Evolutionary conservation across 2,797 vertebrate genomes (phyloP).

Genomic region (Chrosomus eos): DNA sequence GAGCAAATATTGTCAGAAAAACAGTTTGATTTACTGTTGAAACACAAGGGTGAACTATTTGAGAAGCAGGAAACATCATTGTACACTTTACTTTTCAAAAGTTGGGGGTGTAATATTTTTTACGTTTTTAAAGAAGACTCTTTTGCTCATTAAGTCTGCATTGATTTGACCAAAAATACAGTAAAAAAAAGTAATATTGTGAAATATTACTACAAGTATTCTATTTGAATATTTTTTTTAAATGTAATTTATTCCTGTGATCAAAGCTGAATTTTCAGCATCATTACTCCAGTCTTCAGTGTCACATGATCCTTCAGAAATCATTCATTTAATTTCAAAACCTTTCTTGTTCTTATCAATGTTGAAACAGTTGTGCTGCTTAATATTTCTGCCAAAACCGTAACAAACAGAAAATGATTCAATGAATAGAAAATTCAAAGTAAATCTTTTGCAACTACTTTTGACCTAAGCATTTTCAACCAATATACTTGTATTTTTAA

Average conservation of each 20-base stretch:
- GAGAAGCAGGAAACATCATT: no score
- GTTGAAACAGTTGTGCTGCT: not conserved
- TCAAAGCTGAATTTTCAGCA: not conserved
- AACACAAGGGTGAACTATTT: no score
- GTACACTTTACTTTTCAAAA: not conserved
- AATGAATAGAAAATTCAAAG: not conserved
- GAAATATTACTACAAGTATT: not conserved
- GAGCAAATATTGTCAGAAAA: not conserved
- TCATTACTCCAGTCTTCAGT: not conserved
- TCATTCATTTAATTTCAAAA: not conserved
- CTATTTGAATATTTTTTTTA: not conserved
- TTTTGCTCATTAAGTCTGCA: not conserved
- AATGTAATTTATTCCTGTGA: not conserved
- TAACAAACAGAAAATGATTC: not conserved
- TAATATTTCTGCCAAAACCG: not conserved
- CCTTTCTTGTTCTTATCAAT: not conserved
- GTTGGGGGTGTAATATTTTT: not conserved
- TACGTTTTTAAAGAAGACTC: not conserved
- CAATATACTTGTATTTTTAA: not conserved
- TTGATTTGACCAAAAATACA: not conserved
- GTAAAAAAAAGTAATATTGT: not conserved
- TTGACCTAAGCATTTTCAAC: not conserved
- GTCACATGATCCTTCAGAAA: constrained; percentile 3
- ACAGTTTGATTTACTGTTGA: not conserved
- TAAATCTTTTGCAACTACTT: not conserved